These are phyloP conservation scores for Marmota monax DNA, from an alignment of 2,113 vertebrate species.

Conservation along the genomic window DNA sequence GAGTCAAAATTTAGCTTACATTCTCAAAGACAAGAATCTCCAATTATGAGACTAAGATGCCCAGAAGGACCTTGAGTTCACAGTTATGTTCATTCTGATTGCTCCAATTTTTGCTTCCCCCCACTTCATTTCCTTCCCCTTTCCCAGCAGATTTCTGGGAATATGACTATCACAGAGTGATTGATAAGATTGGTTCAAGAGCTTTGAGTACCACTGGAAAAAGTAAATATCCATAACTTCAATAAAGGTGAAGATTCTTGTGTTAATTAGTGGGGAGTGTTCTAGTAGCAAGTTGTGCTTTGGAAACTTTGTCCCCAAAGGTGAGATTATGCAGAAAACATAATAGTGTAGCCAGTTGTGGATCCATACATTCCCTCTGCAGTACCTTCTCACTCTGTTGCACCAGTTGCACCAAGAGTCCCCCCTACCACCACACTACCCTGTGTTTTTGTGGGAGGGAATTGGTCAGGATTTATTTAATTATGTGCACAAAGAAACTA, in stretches of 20 bases:
- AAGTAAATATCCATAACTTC: not conserved
- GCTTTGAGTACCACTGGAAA: not conserved
- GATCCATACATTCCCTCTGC: not conserved
- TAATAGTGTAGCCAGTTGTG: not conserved
- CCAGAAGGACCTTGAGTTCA: not conserved
- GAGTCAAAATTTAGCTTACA: not conserved
- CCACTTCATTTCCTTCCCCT: not conserved
- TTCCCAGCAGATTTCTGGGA: constrained; percentile 10
- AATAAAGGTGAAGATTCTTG: not conserved
- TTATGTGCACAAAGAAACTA: not conserved
- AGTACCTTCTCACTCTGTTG: not conserved
- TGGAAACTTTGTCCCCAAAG: constrained; percentile 1
- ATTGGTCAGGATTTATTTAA: not conserved
- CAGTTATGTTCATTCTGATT: not conserved
- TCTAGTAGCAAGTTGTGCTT: not conserved
- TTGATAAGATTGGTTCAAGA: not conserved
- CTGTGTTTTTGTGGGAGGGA: not conserved
- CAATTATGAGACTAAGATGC: not conserved
- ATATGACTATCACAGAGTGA: not conserved
- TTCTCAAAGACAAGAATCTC: constrained; percentile 25
- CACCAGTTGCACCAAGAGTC: not conserved
- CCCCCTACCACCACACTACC: fast-evolving
- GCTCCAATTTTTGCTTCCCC: not conserved
- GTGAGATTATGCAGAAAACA: not conserved
- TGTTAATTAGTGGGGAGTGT: not conserved